Evolutionary conservation across 2,888 invertebrate genomes (phyloP), one percentile per base, ranked within the genome.

Genomic region (Tenthredo amoena): DNA sequence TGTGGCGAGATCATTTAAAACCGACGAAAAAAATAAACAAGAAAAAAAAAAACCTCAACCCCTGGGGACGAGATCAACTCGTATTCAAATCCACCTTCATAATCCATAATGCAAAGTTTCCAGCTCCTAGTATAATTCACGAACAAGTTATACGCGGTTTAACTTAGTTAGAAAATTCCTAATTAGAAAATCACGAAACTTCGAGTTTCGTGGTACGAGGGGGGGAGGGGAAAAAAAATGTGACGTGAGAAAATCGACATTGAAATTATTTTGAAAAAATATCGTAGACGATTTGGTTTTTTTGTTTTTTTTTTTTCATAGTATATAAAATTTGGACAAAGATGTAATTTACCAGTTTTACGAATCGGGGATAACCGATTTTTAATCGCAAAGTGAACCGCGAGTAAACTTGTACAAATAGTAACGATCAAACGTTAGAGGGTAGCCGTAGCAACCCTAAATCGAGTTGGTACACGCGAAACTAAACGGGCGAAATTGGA

Each of bases 41-140:
- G 12, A 10, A 62, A 1, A 58, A 21, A 62, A 47, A 26, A 26
- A 47, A 1, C 74, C 12, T 43, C 26, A 5, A 43, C 74, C 77
- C 55, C 55, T 31, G 12, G 58, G 77, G 77, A 77, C 77, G 55
- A 77, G 55, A 55, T 77, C 77, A 77, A 77, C 55, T 77, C 77
- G 55, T 77, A 77, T 77, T 81, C 40, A 81, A 81, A 81, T 58
- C 62, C 40, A 40, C 58, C 37, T 37, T 62, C 76, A 62, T 81
- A 81, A 81, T 81, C 79, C 79, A 62, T 81, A 81, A 81, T 21
- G 79, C 40, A 58, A 81, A 81, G 62, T 81, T 81, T 81, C 4
- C 4, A 81, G 18, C 62, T 81, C 58, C 79, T 84, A 72, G 31
- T 47, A 76, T 47, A 77, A 77, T 77, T 50, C 55, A 6, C 10